Evolutionary conservation across 1,140 invertebrate species (phyloP).

Genomic region (Ceratitis capitata): DNA sequence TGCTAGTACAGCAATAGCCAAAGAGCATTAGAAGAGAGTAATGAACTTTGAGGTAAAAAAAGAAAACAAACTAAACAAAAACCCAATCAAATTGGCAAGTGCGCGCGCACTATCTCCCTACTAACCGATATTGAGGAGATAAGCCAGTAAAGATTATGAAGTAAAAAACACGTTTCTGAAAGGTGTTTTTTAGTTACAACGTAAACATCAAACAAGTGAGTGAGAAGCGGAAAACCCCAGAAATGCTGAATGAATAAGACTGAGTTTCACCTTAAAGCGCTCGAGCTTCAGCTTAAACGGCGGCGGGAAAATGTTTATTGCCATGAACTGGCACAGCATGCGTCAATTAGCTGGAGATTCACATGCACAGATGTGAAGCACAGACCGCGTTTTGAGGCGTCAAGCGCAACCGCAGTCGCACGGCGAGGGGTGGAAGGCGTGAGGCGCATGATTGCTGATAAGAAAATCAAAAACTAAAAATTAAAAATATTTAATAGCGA

Average conservation of each 20-base stretch:
- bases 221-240: background rate
- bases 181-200: background rate
- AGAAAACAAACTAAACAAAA: slow-evolving; percentile 1
- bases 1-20: background rate
- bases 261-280: background rate
- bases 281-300: background rate
- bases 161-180: background rate
- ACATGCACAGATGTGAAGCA: background rate
- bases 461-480: background rate
- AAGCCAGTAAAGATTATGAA: background rate
- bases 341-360: background rate
- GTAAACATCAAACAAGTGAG: background rate
- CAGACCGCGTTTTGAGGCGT: background rate
- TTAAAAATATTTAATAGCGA: no score
- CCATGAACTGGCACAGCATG: background rate
- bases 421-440: background rate
- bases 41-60: background rate
- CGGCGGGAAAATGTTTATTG: background rate
- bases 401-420: background rate
- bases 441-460: background rate
- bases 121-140: background rate
- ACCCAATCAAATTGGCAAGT: background rate
- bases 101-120: background rate
- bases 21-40: background rate
- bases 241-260: slow-evolving; percentile 5